Percentiles rank a stretch among this genome's conserved stretches.
Evolutionary conservation across 2,888 invertebrate species (phyloP).

Genomic region (Leistus spinibarbis): DNA sequence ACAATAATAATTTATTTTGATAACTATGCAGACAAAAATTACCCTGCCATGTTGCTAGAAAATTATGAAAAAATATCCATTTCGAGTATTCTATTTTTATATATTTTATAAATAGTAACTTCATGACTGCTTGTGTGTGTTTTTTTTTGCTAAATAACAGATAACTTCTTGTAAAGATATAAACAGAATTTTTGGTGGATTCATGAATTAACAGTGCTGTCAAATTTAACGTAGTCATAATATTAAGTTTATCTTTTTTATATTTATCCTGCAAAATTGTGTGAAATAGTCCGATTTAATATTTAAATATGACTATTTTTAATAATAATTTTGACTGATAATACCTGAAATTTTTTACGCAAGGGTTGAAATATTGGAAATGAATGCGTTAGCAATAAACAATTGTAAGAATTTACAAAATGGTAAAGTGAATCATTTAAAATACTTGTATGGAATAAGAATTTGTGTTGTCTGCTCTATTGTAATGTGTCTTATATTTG

Average conservation of each 20-base stretch:
- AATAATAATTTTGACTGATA: neutral
- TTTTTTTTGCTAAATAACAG: slow-evolving; percentile 4
- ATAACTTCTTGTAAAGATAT: neutral
- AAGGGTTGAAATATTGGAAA: neutral
- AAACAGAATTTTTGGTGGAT: neutral
- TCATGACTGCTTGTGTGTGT: neutral
- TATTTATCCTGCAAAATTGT: neutral
- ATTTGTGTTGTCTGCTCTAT: neutral
- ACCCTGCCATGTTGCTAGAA: slow-evolving; percentile 4
- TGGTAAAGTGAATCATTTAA: neutral
- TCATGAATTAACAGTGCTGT: neutral
- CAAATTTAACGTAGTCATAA: neutral
- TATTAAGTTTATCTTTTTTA: neutral
- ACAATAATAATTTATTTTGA: slow-evolving; percentile 32
- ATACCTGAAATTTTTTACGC: neutral
- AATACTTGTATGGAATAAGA: neutral
- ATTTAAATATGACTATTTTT: neutral
- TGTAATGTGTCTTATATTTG: neutral
- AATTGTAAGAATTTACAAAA: neutral
- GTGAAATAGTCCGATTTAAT: neutral
- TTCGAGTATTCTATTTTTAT: neutral
- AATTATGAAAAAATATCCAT: neutral
- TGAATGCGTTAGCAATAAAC: neutral
- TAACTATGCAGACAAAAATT: slow-evolving; percentile 43
- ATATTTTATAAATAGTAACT: neutral